Conservation (phyloP, 2,113 vertebrate genomes). For the Microtus richardsoni region DNA sequence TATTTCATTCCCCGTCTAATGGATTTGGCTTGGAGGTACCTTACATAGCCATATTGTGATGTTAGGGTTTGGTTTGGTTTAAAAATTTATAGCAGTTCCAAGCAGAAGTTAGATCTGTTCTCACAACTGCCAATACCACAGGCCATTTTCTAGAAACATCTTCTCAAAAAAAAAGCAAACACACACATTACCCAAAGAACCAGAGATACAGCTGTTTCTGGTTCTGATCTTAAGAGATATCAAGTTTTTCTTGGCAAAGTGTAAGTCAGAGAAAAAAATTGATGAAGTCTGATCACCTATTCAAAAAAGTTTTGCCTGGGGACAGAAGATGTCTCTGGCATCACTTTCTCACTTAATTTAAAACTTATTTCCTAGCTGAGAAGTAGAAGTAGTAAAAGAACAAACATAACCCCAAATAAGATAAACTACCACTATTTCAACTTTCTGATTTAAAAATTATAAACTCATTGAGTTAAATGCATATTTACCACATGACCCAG, state of each 20-base stretch:
- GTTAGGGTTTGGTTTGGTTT: conserved; percentile 80
- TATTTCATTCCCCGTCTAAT: conserved; percentile 80
- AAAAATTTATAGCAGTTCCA: conserved; percentile 82
- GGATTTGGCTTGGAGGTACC: conserved; percentile 81
- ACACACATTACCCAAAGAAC: conserved; percentile 70
- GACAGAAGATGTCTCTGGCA: conserved; percentile 60
- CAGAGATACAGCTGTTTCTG: conserved; percentile 72
- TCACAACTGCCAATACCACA: conserved; percentile 78
- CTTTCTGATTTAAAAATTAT: conserved; percentile 65
- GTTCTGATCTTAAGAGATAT: conserved; percentile 68
- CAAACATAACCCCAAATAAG: conserved; percentile 45
- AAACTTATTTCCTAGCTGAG: conserved; percentile 72
- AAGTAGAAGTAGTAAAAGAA: conserved; percentile 54
- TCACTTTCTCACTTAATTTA: conserved; percentile 70
- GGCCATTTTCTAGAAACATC: conserved; percentile 79
- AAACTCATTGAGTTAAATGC: conserved; percentile 61
- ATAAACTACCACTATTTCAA: conserved; percentile 48
- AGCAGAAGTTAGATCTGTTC: conserved; percentile 80
- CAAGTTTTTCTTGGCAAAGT: conserved; percentile 68
- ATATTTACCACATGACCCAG: conserved; percentile 44
- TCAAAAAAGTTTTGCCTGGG: conserved; percentile 65
- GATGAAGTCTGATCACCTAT: conserved; percentile 73
- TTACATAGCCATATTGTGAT: conserved; percentile 80
- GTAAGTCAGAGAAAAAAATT: conserved; percentile 61
- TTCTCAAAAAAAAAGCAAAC: conserved; percentile 59